Percentiles rank a stretch among this genome's conserved stretches.
Evolutionary conservation across 2,888 invertebrate species (phyloP).

Genomic region (Sceliomorpha sp.): DNA sequence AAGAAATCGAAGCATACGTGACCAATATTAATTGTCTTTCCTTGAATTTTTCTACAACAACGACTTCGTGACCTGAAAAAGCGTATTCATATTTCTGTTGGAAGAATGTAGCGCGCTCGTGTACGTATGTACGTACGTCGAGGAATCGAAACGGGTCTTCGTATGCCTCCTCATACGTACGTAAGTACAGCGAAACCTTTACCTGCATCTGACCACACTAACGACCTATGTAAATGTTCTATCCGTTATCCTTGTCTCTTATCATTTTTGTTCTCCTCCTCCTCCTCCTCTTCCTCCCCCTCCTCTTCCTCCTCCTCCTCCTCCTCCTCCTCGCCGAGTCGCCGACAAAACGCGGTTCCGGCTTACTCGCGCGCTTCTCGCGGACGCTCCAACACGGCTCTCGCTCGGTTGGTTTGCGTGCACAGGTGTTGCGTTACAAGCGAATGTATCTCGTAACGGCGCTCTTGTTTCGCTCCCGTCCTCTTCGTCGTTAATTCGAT

Average conservation of each 20-base stretch:
- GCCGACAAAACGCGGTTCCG: conserved; percentile 20
- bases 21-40: conserved; percentile 52
- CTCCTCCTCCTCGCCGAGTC: too few species aligned
- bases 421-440: not conserved
- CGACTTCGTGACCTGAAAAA: conserved; percentile 37
- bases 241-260: conserved; percentile 77
- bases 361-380: conserved; percentile 7
- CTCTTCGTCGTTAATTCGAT: conserved; percentile 61
- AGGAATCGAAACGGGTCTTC: conserved; percentile 45
- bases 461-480: too few species aligned
- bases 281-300: conserved; percentile 38
- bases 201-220: conserved; percentile 68
- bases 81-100: conserved; percentile 47
- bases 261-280: conserved; percentile 72
- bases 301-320: too few species aligned
- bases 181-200: conserved; percentile 38
- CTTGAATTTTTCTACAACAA: conserved; percentile 33
- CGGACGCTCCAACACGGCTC: too few species aligned
- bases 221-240: conserved; percentile 78
- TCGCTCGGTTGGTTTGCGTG: conserved; percentile 3
- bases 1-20: conserved; percentile 42
- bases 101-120: conserved; percentile 40
- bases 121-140: conserved; percentile 36
- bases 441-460: not conserved
- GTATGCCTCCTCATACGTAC: conserved; percentile 34